Evolutionary conservation across 2,113 vertebrate species (phyloP), one percentile per base, ranked within the genome.

Genomic region (Motacilla alba): DNA sequence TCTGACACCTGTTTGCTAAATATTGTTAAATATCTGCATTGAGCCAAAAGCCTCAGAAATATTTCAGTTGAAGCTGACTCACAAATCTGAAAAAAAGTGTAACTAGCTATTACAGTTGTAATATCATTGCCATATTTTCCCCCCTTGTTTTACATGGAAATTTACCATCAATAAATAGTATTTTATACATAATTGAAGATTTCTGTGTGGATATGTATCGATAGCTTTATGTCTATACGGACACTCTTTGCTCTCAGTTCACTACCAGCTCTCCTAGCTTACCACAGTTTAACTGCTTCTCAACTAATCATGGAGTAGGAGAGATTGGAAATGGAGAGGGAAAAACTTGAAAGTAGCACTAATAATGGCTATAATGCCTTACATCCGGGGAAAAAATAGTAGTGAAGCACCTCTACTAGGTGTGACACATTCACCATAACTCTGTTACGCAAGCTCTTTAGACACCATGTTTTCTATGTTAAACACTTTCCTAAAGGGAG

Each of bases 1-100:
- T 91, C 18, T 87, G 93, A 82, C 77, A 82, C 56, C 33, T 87
- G 66, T 84, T 94, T 92, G 77, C 64, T 95, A 96, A 91, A 92
- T 72, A 87, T 87, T 89, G 17, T 81, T 94, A 89, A 92, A 72
- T 84, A 76, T 39, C 72, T 92, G 26, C 46, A 59, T 52, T 7
- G 4, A 96, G 31, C 31, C 46, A 87, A 81, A 95, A 89, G 10
- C 13, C 33, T 84, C 19, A 59, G 33, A 70, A 86, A 56, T 72
- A 64, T 30, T 84, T 87, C 62, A 37, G 3, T 19, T 55, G 59
- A 83, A 69, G 33, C 13, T 62, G 35, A 70, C 46, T 70, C 7
- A 23, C 5, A 80, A 83, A 93, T 35, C 14, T 47, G 23, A 22
- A 47, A 91, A 69, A 70, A 79, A n/a, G 1, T 52, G 41, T 44